Percentiles rank a stretch among this genome's conserved stretches.
Evolutionary conservation across 2,113 vertebrate species (phyloP).

Genomic region (Apistogramma diplotaenia): DNA sequence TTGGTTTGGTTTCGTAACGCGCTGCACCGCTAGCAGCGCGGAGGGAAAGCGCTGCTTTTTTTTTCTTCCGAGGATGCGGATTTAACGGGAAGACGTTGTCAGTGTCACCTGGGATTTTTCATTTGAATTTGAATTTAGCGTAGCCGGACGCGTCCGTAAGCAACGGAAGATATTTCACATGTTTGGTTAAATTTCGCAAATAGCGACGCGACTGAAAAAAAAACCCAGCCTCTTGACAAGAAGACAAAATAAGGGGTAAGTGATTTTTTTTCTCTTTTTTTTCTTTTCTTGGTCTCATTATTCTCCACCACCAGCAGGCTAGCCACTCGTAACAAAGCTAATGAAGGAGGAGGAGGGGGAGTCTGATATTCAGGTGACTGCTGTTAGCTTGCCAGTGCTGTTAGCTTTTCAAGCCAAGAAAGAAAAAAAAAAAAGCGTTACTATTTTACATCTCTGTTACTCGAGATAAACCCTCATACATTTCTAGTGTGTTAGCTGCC

Average conservation of each 20-base stretch:
- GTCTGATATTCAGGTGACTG: slow-evolving; percentile 53
- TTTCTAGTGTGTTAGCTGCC: neutral
- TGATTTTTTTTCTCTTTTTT: neutral
- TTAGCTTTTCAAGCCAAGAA: slow-evolving; percentile 31
- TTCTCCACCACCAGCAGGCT: neutral
- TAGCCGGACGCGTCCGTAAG: slow-evolving; percentile 21
- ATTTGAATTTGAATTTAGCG: slow-evolving; percentile 50
- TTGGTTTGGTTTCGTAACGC: slow-evolving; percentile 51
- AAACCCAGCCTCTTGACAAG: slow-evolving; percentile 1
- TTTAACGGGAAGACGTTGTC: slow-evolving; percentile 51
- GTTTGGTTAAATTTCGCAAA: slow-evolving; percentile 22
- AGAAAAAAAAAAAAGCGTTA: neutral
- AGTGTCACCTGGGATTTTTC: slow-evolving; percentile 59
- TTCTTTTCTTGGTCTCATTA: neutral
- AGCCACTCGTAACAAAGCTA: slow-evolving; percentile 49
- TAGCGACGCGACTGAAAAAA: neutral
- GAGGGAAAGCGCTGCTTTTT: neutral
- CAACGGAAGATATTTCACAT: slow-evolving; percentile 24
- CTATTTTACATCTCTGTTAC: neutral
- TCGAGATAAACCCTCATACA: neutral
- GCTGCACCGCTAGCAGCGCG: slow-evolving; percentile 55
- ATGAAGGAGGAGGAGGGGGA: neutral
- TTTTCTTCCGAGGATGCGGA: slow-evolving; percentile 66
- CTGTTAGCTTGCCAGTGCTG: slow-evolving; percentile 53
- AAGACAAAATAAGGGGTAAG: slow-evolving; percentile 66